Conservation (phyloP, 1,140 invertebrate species). For the Eueides isabella region DNA sequence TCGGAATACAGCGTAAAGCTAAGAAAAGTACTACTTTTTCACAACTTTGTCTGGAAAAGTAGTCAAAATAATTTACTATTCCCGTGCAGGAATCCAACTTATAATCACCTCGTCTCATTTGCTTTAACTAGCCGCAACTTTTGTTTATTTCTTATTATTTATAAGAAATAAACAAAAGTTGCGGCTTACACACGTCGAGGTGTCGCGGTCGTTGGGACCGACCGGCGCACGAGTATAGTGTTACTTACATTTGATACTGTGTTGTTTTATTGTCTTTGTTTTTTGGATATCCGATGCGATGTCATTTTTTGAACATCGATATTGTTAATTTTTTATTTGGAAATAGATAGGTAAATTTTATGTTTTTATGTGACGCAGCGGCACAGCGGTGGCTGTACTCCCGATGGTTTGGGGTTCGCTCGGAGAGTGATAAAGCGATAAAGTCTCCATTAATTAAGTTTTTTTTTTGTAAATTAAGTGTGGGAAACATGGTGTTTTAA, state of each 20-base stretch:
- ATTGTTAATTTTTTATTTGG: background rate
- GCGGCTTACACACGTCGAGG: background rate
- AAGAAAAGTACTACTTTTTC: no score
- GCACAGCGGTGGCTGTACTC: no score
- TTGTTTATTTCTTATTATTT: no score
- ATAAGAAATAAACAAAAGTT: conserved; percentile 9
- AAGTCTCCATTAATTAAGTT: no score
- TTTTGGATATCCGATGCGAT: conserved; percentile 2
- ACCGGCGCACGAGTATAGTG: conserved; percentile 17
- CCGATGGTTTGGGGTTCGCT: no score
- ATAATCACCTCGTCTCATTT: background rate
- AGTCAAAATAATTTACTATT: no score
- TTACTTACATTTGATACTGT: conserved; percentile 22
- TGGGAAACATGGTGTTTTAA: no score
- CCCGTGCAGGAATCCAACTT: background rate
- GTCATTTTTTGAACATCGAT: background rate
- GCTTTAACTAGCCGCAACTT: background rate
- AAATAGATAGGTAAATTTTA: background rate
- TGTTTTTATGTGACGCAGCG: no score
- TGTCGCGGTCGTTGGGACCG: conserved; percentile 2
- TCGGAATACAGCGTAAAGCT: no score
- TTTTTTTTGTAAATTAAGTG: no score
- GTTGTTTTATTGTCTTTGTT: conserved; percentile 15
- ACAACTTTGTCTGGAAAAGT: no score
- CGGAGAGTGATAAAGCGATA: no score